phyloP scores from a whole-genome alignment of 2,888 invertebrate genomes.

The Rhyacophila evoluta region DNA sequence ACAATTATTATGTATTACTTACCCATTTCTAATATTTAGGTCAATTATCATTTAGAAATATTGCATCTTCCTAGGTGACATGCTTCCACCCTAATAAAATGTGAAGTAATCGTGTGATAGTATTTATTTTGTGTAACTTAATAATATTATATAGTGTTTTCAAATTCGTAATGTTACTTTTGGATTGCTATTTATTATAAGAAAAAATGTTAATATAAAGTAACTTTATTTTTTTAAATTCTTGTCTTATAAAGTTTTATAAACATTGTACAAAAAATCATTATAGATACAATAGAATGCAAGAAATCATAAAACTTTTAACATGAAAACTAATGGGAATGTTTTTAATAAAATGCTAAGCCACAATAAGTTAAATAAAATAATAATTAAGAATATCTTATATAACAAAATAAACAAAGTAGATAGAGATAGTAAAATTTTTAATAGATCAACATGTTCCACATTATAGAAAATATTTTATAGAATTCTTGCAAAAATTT shows the following conservation, averaged over 20 bases:
- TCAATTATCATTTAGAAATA: too few species aligned
- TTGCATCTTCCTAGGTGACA: too few species aligned
- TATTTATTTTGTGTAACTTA: too few species aligned
- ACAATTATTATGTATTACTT: too few species aligned
- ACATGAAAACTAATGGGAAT: constrained; percentile 4
- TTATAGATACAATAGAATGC: constrained; percentile 13
- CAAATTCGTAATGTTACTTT: not conserved
- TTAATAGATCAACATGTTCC: not conserved
- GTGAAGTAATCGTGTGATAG: too few species aligned
- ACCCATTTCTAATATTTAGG: too few species aligned
- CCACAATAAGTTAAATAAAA: not conserved
- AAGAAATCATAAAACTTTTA: constrained; percentile 3
- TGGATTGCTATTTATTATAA: not conserved
- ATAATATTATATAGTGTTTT: not conserved
- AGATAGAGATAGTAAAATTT: not conserved
- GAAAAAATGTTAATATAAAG: not conserved
- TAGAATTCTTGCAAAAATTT: constrained; percentile 16
- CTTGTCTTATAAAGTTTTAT: not conserved
- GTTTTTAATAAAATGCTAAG: not conserved
- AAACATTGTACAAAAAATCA: constrained; percentile 24
- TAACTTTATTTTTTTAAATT: not conserved
- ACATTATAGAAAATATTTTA: not conserved
- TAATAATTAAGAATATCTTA: not conserved
- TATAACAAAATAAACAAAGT: not conserved
- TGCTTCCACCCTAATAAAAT: too few species aligned